Evolutionary conservation across 92 coral and sea anemone genomes (phyloP).

Genomic region (Pocillopora grandis): DNA sequence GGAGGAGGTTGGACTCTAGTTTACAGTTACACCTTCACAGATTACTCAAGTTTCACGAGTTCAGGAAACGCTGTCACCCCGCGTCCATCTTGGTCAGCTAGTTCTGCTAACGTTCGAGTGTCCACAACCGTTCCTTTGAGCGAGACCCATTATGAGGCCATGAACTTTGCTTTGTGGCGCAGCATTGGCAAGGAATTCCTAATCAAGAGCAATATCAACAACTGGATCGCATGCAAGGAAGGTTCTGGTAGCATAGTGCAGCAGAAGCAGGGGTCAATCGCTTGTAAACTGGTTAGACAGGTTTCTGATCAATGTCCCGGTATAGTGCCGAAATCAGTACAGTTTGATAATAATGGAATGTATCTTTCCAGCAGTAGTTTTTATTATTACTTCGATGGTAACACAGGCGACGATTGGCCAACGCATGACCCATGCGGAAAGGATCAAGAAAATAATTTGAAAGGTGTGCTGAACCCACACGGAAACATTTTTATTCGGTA

Average conservation of each 20-base stretch:
- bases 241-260: constrained; percentile 35
- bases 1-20: constrained; percentile 44
- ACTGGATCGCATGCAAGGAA: constrained; percentile 45
- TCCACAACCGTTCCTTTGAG: constrained; percentile 41
- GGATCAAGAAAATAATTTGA: neutral
- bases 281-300: constrained; percentile 13
- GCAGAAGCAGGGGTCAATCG: constrained; percentile 9
- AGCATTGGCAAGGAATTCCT: constrained; percentile 28
- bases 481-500: constrained; percentile 1
- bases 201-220: constrained; percentile 39
- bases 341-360: neutral
- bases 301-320: constrained; percentile 14
- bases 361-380: neutral
- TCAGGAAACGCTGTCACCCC: constrained; percentile 40
- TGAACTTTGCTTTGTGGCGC: constrained; percentile 33
- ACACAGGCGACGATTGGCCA: neutral
- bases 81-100: constrained; percentile 35
- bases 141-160: constrained; percentile 46
- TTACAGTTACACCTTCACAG: constrained; percentile 42
- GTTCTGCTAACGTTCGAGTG: constrained; percentile 15
- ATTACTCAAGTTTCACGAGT: neutral
- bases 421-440: neutral
- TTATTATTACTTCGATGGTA: neutral
- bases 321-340: neutral
- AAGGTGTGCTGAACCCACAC: neutral